Conservation (phyloP, 2,113 vertebrate species). For the Lophius piscatorius region DNA sequence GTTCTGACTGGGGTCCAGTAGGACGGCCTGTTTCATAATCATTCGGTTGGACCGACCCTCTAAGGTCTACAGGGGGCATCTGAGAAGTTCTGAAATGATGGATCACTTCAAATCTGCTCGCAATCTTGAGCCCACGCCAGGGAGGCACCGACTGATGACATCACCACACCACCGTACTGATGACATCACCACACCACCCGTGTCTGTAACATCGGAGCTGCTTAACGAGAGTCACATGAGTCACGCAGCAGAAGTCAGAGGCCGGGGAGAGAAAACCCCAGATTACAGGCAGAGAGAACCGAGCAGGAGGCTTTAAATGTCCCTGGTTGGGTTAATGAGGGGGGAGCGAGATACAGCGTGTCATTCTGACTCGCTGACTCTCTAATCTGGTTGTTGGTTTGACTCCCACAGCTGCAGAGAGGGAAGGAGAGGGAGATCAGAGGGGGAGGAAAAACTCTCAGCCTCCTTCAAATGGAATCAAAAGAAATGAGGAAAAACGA, state of each 20-base stretch:
- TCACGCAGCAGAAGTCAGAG: conserved; percentile 33
- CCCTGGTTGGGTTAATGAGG: conserved; percentile 39
- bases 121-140: too few species aligned
- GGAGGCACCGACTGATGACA: too few species aligned
- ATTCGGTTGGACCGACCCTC: too few species aligned
- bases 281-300: conserved; percentile 41
- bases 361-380: background rate
- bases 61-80: too few species aligned
- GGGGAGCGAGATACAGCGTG: conserved; percentile 1
- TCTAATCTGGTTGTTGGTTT: conserved; percentile 49
- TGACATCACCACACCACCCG: conserved; percentile 48
- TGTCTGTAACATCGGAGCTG: conserved; percentile 15
- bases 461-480: conserved; percentile 2
- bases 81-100: too few species aligned
- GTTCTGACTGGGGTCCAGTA: too few species aligned
- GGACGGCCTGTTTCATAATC: too few species aligned
- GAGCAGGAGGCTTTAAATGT: conserved; percentile 18
- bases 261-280: conserved; percentile 23
- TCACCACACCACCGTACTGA: too few species aligned
- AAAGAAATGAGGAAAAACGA: conserved; percentile 2
- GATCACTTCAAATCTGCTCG: too few species aligned
- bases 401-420: conserved; percentile 39
- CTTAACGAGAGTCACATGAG: conserved; percentile 53
- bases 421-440: conserved; percentile 33
- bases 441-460: conserved; percentile 8